Base-by-base conservation (phyloP, 2,888 invertebrate species). In the Adelognathus sp. region DNA sequence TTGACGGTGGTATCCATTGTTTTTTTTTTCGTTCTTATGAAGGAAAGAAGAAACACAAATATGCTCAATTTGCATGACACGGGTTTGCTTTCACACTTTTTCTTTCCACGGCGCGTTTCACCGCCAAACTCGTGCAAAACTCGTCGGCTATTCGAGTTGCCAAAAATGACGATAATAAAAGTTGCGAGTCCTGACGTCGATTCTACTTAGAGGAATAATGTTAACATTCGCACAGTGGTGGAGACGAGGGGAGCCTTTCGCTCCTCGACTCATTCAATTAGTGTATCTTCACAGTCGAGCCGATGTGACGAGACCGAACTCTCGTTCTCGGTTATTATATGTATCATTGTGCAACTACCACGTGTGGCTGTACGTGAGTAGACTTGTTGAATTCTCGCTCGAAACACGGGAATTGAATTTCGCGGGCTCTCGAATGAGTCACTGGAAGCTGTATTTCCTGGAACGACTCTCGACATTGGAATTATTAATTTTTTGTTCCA, bases 191-290 rank as follows among this genome's bases (percentile, higher is more conserved):
- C 7, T 14, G n/a, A n/a, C n/a, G 16, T 7, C 29, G 14, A 54
- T 54, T 4, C 18, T 29, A 73, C 44, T 66, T 64, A 63, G 66
- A 46, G 64, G 27, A 50, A 58, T 29, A 36, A 44, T 18, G 58
- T 66, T 66, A 73, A 73, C 21, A 46, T n/a, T 11, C 39, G 46
- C n/a, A 44, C 29, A 7, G 31, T 1, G 31, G 29, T 39, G 58
- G 33, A 11, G 11, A 33, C 18, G n/a, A 36, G 36, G 41, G 21
- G 58, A 29, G 58, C 41, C 58, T 46, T 46, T 54, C 71, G 54
- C 54, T 44, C n/a, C 44, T 46, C 36, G 41, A 11, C 54, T 27
- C 54, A 27, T 27, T 21, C 36, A 58, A 73, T 66, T 60, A 66
- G n/a, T n/a, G 66, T 33, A 11, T 73, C 58, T 21, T 66, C 58